Evolutionary conservation across 2,113 vertebrate genomes (phyloP).

Genomic region (Nannobrachium achirus): DNA sequence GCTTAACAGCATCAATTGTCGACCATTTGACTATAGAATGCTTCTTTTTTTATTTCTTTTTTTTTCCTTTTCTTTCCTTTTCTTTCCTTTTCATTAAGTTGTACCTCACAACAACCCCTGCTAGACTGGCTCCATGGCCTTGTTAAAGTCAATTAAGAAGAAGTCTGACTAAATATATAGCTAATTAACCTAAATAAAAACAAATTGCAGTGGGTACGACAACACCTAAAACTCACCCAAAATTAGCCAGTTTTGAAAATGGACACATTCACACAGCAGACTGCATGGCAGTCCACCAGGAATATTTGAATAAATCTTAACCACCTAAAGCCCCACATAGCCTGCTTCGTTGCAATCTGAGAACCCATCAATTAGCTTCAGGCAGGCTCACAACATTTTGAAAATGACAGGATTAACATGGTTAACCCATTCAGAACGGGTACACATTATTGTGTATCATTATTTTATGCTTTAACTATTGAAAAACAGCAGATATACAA

Average conservation of each 20-base stretch:
- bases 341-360: no score
- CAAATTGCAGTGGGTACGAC: constrained; percentile 57
- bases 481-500: no score
- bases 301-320: constrained; percentile 12
- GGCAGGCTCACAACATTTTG: no score
- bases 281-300: constrained; percentile 40
- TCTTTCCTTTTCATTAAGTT: constrained; percentile 33
- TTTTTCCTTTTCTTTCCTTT: not conserved
- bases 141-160: constrained; percentile 69
- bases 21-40: constrained; percentile 27
- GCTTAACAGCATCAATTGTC: constrained; percentile 14
- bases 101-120: constrained; percentile 18
- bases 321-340: no score
- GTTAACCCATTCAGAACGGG: no score
- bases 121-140: constrained; percentile 57
- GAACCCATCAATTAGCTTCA: no score
- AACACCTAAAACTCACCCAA: constrained; percentile 46
- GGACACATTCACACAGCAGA: not conserved
- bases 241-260: constrained; percentile 34
- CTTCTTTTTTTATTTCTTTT: not conserved
- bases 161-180: constrained; percentile 66
- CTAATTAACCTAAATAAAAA: constrained; percentile 62
- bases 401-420: no score
- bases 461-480: no score
- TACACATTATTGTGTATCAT: no score